Conservation (phyloP, 2,113 vertebrate genomes). For the Chloropsis hardwickii region DNA sequence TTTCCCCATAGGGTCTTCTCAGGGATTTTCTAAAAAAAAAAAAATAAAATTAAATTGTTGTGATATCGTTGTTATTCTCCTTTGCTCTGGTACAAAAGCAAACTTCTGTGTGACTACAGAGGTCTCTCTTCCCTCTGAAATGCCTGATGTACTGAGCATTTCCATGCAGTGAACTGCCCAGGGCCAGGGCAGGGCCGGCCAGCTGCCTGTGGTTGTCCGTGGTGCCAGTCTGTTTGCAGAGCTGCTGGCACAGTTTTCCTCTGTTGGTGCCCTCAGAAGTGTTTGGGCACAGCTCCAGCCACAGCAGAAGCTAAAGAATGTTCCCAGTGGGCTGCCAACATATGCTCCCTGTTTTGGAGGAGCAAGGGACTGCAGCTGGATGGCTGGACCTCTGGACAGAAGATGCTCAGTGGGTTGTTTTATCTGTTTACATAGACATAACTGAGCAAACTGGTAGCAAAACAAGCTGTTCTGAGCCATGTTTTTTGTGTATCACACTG, state of each 20-base stretch:
- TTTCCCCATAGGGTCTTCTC: not conserved
- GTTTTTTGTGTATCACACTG: not conserved
- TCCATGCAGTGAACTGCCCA: not conserved
- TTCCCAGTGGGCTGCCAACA: not conserved
- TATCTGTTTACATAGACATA: not conserved
- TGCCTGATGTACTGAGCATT: rapidly evolving
- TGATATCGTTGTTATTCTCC: not conserved
- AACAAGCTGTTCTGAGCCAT: not conserved
- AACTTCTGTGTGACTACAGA: not conserved
- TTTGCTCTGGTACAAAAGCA: not conserved
- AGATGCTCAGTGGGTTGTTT: not conserved
- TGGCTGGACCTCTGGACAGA: not conserved
- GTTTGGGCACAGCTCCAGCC: not conserved
- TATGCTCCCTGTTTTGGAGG: not conserved
- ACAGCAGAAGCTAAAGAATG: not conserved
- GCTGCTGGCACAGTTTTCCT: not conserved
- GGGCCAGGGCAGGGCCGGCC: not conserved
- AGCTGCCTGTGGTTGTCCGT: not conserved
- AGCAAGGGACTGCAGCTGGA: not conserved
- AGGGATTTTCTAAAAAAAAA: not conserved
- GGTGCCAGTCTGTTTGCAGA: not conserved
- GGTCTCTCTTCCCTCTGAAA: not conserved
- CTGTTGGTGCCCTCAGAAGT: not conserved
- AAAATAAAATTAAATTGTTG: not conserved
- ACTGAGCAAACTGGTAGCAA: not conserved